Evolutionary conservation across 2,888 invertebrate genomes (phyloP).

Genomic region (Apodemia mormo): DNA sequence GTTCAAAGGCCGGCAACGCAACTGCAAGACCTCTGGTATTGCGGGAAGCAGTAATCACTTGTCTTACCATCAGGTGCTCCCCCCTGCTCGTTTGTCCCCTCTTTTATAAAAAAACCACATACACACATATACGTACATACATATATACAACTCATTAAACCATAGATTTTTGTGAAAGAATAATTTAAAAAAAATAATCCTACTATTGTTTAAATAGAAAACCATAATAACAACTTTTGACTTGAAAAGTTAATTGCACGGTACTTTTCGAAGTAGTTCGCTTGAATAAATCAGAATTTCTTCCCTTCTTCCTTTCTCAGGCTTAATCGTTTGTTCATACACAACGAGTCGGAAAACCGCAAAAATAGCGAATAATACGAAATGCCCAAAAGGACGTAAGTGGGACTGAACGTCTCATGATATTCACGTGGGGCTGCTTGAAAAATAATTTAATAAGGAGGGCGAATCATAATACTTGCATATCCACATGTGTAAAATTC

Average conservation of each 20-base stretch:
- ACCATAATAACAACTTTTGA: background rate
- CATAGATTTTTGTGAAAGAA: no score
- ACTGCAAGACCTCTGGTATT: no score
- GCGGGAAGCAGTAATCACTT: no score
- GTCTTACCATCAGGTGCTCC: no score
- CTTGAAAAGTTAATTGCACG: background rate
- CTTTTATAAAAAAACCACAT: no score
- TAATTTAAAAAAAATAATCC: background rate
- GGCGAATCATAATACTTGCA: background rate
- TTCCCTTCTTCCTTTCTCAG: constrained; percentile 38
- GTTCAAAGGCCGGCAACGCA: no score
- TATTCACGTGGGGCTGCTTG: constrained; percentile 31
- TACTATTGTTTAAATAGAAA: background rate
- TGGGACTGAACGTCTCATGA: constrained; percentile 36
- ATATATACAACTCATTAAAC: no score
- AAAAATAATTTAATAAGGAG: constrained; percentile 28
- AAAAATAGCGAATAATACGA: constrained; percentile 73
- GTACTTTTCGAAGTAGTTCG: background rate
- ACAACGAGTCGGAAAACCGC: constrained; percentile 75
- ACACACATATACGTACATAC: no score
- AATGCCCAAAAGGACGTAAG: constrained; percentile 49
- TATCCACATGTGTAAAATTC: background rate
- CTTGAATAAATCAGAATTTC: constrained; percentile 9
- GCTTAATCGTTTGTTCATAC: constrained; percentile 55
- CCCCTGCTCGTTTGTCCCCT: no score